A percentile compares a stretch with the other conserved stretches of the same genome.
phyloP scores from a whole-genome alignment of 1,140 invertebrate species.

The Trichonephila inaurata region DNA sequence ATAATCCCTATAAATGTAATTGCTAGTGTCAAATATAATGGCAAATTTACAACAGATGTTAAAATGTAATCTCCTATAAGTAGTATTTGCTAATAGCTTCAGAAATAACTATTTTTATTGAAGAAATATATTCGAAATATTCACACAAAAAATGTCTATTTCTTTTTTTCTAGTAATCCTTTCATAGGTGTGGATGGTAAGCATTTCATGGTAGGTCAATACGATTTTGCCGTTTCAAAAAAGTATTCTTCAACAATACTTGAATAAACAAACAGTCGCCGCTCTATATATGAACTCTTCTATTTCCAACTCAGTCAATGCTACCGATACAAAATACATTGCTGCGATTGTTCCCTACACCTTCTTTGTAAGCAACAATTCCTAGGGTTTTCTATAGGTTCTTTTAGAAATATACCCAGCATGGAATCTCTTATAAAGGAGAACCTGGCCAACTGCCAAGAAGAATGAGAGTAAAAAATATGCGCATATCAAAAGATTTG shows the following conservation, averaged over 20 bases:
- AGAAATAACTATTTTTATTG: too few relatives aligned
- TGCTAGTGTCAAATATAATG: too few relatives aligned
- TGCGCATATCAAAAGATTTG: constrained; percentile 69
- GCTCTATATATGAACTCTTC: background rate
- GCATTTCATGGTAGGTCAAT: background rate
- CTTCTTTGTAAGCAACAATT: constrained; percentile 54
- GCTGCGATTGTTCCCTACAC: background rate
- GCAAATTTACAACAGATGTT: too few relatives aligned
- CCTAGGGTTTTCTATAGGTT: constrained; percentile 4
- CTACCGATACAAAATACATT: constrained; percentile 5
- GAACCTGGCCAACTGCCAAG: constrained; percentile 38
- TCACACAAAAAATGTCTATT: too few relatives aligned
- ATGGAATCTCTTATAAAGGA: background rate
- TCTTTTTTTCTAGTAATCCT: too few relatives aligned
- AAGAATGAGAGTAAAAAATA: constrained; percentile 37
- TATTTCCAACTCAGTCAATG: background rate
- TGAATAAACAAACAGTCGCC: background rate
- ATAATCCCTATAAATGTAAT: too few relatives aligned
- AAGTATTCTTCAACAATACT: background rate
- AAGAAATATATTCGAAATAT: too few relatives aligned
- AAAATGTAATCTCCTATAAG: too few relatives aligned
- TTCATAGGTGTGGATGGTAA: background rate
- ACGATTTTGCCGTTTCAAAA: background rate
- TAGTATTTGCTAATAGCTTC: too few relatives aligned
- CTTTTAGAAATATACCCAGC: constrained; percentile 19